Base-by-base conservation (phyloP, 23 tunicate species). In the Trididemnum nubilum region DNA sequence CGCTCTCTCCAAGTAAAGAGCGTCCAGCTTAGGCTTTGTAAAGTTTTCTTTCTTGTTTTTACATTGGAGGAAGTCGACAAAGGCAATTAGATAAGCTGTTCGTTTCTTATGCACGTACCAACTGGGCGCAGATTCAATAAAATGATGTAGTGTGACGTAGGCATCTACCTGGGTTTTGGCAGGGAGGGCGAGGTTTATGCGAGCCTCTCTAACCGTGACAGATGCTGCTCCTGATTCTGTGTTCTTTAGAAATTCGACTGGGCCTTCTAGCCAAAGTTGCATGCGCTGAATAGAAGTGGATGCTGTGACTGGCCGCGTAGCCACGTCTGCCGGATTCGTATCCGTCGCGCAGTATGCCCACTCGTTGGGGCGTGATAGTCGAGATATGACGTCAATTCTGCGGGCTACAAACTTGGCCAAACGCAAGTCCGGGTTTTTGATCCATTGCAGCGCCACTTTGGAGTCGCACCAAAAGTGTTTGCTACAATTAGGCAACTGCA, bases 401-500 rank as follows among this genome's bases (percentile, higher is more conserved):
- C 75, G 38, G 2, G 40, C 39, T 3, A 69, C 23, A 33, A 69
- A 69, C 23, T 69, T 69, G 5, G 39, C 15, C 39, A 69, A 5
- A 7, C 75, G 75, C n/a, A 69, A 69, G 75, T 69, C 75, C 30
- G 36, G 39, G 33, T 69, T 69, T 33, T 30, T 69, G 7, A 69
- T 31, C 75, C 75, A 69, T 69, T 69, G 75, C 15, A 69, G 75
- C 3, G 33, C 38, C 4, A n/a, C 23, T 9, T 9, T 5, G 23
- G 75, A 69, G 38, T 69, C 75, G 23, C 75, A 69, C 75, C 75
- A 69, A 33, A 69, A 69, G 23, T 30, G n/a, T 5, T 69, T 69
- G 2, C 23, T 34, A 33, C 75, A 69, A 33, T 33, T 69, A 31
- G 40, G 33, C 4, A 34, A 5, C 23, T 34, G 39, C 23, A 69